Evolutionary conservation across 2,888 invertebrate species (phyloP), one percentile per base, ranked within the genome.

Genomic region (Eudasyphora cyanicolor): DNA sequence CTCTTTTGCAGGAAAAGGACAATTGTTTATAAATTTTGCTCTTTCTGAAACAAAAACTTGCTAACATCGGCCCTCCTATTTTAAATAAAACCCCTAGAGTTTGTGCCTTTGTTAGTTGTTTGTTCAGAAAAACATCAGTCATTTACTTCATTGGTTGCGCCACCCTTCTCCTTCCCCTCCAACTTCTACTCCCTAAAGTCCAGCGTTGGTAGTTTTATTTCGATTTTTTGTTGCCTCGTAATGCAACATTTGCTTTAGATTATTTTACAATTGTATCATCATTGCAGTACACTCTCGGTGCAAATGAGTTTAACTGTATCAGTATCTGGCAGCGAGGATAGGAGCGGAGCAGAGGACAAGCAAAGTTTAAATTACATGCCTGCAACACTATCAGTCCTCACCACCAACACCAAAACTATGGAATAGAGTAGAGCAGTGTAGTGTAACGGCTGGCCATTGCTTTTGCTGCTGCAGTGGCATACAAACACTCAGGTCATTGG

Each of bases 331-430:
- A 7, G 5, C 2, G 12, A 7, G 21, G 5, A 32, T 54, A 12
- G 21, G 49, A 51, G 17, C 17, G n/a, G 21, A 27, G 27, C 17
- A 27, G 4, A 29, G 29, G 27, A 29, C 1, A 42, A 35, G n/a
- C n/a, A 62, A 80, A 75, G 51, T 77, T 80, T 54, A 80, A 80
- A 84, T 84, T 80, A 81, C 80, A 80, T 84, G 83, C 70, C 70
- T 76, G 83, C 78, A 84, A 80, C 83, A 84, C 83, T 67, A 80
- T 78, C 17, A 42, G 17, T 57, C 57, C 24, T 67, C 24, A 67
- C 19, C 64, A 64, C 19, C n/a, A n/a, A n/a, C n/a, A n/a, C n/a
- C n/a, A n/a, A n/a, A n/a, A n/a, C n/a, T n/a, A n/a, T n/a, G n/a
- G n/a, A n/a, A n/a, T n/a, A n/a, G n/a, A n/a, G n/a, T n/a, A 14